These are phyloP conservation scores for Dysidea cf. avara DNA, from an alignment of 37 sponge, comb jelly and placozoan species.

Conservation along the genomic window DNA sequence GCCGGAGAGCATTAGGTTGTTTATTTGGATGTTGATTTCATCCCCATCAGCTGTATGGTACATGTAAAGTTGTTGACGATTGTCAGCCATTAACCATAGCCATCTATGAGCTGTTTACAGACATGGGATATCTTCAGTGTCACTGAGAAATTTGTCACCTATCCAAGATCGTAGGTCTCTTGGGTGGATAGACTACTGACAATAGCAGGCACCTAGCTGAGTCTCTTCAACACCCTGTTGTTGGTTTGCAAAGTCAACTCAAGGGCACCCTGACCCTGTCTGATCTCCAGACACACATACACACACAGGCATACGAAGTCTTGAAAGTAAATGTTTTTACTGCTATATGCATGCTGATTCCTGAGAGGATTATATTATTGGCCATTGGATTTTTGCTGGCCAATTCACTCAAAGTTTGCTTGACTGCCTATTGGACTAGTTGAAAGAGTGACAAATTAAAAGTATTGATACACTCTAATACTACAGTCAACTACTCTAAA, in stretches of 20 bases:
- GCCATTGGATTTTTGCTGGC: no score
- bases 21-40: conserved; percentile 34
- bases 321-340: conserved; percentile 10
- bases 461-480: no score
- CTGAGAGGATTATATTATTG: no score
- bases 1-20: no score
- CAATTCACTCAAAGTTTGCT: no score
- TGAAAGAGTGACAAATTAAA: no score
- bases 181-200: neutral
- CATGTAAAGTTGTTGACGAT: neutral
- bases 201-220: conserved; percentile 34
- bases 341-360: no score
- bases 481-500: no score
- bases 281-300: conserved; percentile 12
- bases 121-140: conserved; percentile 11
- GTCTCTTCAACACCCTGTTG: neutral
- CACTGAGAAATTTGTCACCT: neutral
- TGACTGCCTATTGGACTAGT: no score
- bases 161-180: conserved; percentile 42
- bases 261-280: conserved; percentile 41
- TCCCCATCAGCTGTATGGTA: conserved; percentile 46
- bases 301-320: neutral
- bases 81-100: neutral
- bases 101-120: neutral
- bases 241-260: conserved; percentile 23